These are phyloP conservation scores for Drosophila teissieri DNA, from an alignment of 1,140 invertebrate genomes.

Conservation along the genomic window DNA sequence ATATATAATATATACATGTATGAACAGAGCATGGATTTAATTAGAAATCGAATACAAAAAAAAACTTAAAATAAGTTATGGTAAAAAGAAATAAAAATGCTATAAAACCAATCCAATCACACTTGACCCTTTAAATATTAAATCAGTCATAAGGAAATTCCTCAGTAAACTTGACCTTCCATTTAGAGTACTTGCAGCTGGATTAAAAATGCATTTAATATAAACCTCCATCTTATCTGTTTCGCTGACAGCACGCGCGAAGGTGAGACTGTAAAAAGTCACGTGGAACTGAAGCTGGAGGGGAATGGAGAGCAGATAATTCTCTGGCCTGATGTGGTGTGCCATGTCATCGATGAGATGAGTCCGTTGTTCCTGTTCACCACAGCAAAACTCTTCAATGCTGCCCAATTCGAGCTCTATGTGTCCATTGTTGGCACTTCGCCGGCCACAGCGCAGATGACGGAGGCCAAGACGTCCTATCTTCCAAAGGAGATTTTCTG, in stretches of 20 bases:
- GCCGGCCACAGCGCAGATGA: conserved; percentile 90
- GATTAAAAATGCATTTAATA: conserved; percentile 3
- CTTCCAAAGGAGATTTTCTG: conserved; percentile 93
- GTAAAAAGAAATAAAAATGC: no score
- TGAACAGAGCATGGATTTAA: no score
- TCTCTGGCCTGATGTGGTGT: conserved; percentile 88
- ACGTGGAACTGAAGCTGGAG: conserved; percentile 77
- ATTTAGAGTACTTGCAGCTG: not conserved
- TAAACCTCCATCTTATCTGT: conserved; percentile 5
- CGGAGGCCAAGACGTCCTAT: conserved; percentile 91
- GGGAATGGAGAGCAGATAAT: conserved; percentile 85
- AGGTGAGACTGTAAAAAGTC: conserved; percentile 72
- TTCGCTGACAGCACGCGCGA: conserved; percentile 63
- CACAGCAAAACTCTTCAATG: conserved; percentile 86
- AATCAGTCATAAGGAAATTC: not conserved
- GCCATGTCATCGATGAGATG: conserved; percentile 87
- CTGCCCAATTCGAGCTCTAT: conserved; percentile 92
- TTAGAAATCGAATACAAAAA: no score
- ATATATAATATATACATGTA: no score
- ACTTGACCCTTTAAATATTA: no score
- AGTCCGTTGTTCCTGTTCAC: conserved; percentile 86
- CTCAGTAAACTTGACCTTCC: not conserved
- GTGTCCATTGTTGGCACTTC: conserved; percentile 93
- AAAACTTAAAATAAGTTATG: not conserved
- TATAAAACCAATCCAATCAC: no score